Evolutionary conservation across 2,888 invertebrate genomes (phyloP).

Genomic region (Lamellibrachia columna): DNA sequence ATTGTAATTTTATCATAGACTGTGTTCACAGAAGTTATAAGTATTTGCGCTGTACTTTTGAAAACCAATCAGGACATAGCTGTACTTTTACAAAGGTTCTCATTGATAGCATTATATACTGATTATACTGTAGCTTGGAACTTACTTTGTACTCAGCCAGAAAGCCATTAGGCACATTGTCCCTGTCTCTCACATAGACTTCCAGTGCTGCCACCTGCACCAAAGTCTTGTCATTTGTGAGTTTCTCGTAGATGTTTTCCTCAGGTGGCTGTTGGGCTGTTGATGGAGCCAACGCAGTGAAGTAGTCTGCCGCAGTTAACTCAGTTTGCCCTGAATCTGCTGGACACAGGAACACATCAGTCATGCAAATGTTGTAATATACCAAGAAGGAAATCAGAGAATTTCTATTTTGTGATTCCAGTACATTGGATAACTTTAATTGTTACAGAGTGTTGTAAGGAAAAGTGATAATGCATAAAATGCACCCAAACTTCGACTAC

Average conservation of each 20-base stretch:
- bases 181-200: slow-evolving; percentile 8
- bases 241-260: not conserved
- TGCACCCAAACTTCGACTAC: not conserved
- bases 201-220: not conserved
- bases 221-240: not conserved
- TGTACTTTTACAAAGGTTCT: not conserved
- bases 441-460: not conserved
- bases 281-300: not conserved
- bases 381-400: not conserved
- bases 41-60: not conserved
- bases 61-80: not conserved
- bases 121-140: not conserved
- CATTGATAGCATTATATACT: not conserved
- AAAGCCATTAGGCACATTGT: not conserved
- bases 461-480: not conserved
- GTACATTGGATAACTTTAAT: not conserved
- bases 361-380: not conserved
- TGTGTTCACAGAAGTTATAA: not conserved
- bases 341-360: not conserved
- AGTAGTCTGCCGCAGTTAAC: not conserved
- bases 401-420: not conserved
- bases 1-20: not conserved
- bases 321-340: not conserved
- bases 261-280: not conserved
- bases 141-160: not conserved